Conservation (phyloP, 2,888 invertebrate genomes). For the Aromia moschata region DNA sequence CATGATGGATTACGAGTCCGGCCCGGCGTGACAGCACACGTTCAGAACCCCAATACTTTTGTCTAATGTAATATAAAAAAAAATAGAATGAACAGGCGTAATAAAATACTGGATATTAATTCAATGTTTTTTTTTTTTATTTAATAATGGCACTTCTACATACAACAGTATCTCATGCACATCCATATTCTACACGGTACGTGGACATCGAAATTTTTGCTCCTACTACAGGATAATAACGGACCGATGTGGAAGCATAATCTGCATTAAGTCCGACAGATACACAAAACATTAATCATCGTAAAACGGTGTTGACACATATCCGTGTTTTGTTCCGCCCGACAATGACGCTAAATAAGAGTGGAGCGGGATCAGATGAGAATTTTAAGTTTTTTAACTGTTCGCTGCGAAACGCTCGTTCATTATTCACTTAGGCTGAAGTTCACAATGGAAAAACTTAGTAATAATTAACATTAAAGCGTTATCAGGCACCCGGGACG, state of each 20-base stretch:
- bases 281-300: conserved; percentile 26
- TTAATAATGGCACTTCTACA: no score
- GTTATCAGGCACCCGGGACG: conserved; percentile 42
- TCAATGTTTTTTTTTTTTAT: no score
- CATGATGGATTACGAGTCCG: no score
- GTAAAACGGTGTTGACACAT: conserved; percentile 27
- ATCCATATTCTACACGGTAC: no score
- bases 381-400: conserved; percentile 30
- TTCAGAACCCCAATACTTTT: no score
- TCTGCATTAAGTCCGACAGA: conserved; percentile 28
- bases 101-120: no score
- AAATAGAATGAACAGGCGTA: no score
- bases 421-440: conserved; percentile 30
- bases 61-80: no score
- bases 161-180: no score
- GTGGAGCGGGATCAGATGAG: conserved; percentile 20
- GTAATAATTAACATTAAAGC: conserved; percentile 50
- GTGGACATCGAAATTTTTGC: no score
- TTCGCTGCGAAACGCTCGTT: conserved; percentile 22
- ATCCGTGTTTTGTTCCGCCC: conserved; percentile 19
- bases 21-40: no score
- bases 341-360: conserved; percentile 32
- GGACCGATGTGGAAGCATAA: conserved; percentile 19
- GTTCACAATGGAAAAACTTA: conserved; percentile 41
- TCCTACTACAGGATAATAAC: no score